A percentile compares a stretch with the other conserved stretches of the same genome.
Conservation (phyloP, 2,113 vertebrate genomes). For the rabbit (Oryctolagus cuniculus) region mOryCun1.1 NC_091438.1:87935501-87936000, state of each 20-base stretch:
- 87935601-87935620: slow-evolving; percentile 29
- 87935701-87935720: slow-evolving; percentile 14
- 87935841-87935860: background rate
- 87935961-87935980: background rate
- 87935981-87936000: background rate
- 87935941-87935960: background rate
- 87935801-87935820: background rate
- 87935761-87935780: background rate
- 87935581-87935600: background rate
- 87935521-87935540: slow-evolving; percentile 2
- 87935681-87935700: background rate
- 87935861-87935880: slow-evolving; percentile 22
- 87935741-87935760: background rate
- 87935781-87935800: background rate
- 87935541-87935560: background rate
- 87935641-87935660: background rate
- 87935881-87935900: slow-evolving; percentile 23
- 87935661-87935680: background rate
- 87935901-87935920: background rate
- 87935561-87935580: slow-evolving; percentile 18
- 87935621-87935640: background rate
- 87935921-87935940: background rate
- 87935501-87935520: background rate
- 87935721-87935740: slow-evolving; percentile 2
- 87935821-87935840: slow-evolving; percentile 8